Conservation (phyloP, 2,888 invertebrate species). For the Nomada lathburiana region DNA sequence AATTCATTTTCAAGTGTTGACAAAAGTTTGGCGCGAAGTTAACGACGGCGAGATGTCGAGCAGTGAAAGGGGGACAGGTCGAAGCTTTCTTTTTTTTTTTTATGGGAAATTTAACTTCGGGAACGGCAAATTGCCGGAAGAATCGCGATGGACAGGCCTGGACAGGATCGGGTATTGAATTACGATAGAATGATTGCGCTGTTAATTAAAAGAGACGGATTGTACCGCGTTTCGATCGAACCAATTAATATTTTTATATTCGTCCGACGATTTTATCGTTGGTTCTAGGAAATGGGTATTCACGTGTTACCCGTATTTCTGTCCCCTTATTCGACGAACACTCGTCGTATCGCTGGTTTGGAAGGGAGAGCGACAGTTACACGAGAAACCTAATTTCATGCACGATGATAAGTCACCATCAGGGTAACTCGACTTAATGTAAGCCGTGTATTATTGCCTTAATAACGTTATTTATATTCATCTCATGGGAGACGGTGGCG, state of each 20-base stretch:
- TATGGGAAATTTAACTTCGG: slow-evolving; percentile 63
- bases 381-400: slow-evolving; percentile 48
- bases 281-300: slow-evolving; percentile 12
- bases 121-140: slow-evolving; percentile 27
- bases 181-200: slow-evolving; percentile 73
- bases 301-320: no score
- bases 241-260: slow-evolving; percentile 66
- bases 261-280: slow-evolving; percentile 66
- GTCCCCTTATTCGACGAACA: slow-evolving; percentile 4
- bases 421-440: slow-evolving; percentile 45
- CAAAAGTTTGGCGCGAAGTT: slow-evolving; percentile 32
- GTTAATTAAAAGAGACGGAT: slow-evolving; percentile 66
- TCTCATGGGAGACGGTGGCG: slow-evolving; percentile 51
- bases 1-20: slow-evolving; percentile 22
- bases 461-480: slow-evolving; percentile 71
- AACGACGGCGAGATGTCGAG: slow-evolving; percentile 32
- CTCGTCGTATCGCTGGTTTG: slow-evolving; percentile 14
- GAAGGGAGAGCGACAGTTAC: background rate
- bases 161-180: slow-evolving; percentile 66
- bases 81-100: slow-evolving; percentile 37
- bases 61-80: slow-evolving; percentile 13
- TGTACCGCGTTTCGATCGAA: slow-evolving; percentile 54
- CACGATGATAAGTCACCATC: slow-evolving; percentile 34
- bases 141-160: slow-evolving; percentile 52
- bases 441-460: slow-evolving; percentile 58